Base-by-base conservation (phyloP, 1,140 invertebrate genomes). In the Aphelenchoides fujianensis region DNA sequence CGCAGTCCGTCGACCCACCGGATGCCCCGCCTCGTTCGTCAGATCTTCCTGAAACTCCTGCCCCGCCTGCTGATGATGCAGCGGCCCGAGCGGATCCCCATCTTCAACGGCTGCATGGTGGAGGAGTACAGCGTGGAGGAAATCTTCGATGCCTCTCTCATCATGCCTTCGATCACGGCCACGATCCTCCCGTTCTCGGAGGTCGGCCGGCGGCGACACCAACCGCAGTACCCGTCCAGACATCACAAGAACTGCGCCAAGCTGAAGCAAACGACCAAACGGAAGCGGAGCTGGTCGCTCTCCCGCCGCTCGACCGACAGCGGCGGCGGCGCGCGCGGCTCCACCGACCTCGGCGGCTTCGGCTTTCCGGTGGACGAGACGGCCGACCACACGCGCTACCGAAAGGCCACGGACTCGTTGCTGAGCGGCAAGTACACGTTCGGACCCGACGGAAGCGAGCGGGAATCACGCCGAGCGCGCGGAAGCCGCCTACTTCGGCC, bases 1-100 rank as follows among this genome's bases (percentile, higher is more conserved):
- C 89, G 95, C 83, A 95, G 95, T 23, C 94, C 95, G 1, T 85
- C 89, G 31, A 91, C 90, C 2, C 90, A 91, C 80, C 85, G 91
- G 79, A 97, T 97, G 94, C 94, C 94, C 3, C 90, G 92, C 77
- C 92, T 92, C 90, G 94, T 96, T 77, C 89, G 93, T 41, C 90
- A 91, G 63, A 90, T 95, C 37, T 97, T 97, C 86, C 89, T 97
- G 16, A 92, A 95, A 84, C 92, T 93, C 83, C 86, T 96, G 75
- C 93, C 93, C 23, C 63, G 57, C 28, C 54, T 83, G 19, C 48
- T 83, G 28, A 72, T 82, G 67, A 83, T 83, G 81, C 71, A 82
- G 67, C 23, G 81, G 16, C 81, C 81, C 7, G 82, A 81, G 61
- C 27, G 80, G 30, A 83, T 83, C 62, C 82, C 79, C 5, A 77